These are phyloP conservation scores for Excalfactoria chinensis DNA, from an alignment of 2,113 vertebrate species.

Conservation along the genomic window DNA sequence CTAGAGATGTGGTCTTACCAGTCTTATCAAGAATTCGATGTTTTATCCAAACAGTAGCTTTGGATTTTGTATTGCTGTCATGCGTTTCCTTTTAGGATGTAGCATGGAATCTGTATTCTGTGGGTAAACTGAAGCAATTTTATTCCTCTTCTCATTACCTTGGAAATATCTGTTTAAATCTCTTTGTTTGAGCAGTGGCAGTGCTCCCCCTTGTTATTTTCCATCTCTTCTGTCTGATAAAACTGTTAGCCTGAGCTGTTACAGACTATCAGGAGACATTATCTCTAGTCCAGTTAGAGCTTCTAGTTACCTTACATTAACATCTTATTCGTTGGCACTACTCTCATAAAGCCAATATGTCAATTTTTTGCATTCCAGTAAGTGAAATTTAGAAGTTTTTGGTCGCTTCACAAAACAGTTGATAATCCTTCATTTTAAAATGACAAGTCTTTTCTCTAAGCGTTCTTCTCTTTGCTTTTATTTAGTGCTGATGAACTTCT, in stretches of 20 bases:
- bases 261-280: not conserved
- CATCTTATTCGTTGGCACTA: not conserved
- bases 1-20: not conserved
- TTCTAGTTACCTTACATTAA: not conserved
- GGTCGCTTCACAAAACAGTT: not conserved
- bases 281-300: not conserved
- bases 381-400: not conserved
- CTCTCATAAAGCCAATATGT: not conserved
- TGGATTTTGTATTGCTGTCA: not conserved
- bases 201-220: not conserved
- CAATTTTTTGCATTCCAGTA: not conserved
- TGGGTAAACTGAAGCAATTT: not conserved
- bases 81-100: not conserved
- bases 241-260: not conserved
- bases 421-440: not conserved
- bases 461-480: not conserved
- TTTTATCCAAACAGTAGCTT: not conserved
- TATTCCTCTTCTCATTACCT: not conserved
- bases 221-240: not conserved
- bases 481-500: constrained; percentile 93
- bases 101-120: not conserved
- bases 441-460: not conserved
- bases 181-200: not conserved
- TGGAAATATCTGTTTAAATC: not conserved
- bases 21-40: rapidly evolving